Conservation (phyloP, 1,140 invertebrate species). For the Kradibia gibbosae region DNA sequence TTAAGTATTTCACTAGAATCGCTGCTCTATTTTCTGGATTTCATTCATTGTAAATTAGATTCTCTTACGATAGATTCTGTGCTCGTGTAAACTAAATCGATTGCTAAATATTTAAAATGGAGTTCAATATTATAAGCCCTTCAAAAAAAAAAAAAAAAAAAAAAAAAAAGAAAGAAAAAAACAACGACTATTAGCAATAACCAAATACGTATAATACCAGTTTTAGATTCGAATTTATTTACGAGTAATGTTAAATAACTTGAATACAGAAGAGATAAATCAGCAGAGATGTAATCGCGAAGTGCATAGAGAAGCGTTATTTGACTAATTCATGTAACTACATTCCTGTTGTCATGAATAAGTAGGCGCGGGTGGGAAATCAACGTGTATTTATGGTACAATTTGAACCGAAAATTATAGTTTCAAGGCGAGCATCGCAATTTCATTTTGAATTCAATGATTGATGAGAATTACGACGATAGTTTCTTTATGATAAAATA, state of each 20-base stretch:
- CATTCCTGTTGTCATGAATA: neutral
- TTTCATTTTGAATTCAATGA: neutral
- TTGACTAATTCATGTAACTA: conserved; percentile 9
- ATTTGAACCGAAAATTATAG: neutral
- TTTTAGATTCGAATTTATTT: neutral
- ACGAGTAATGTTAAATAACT: neutral
- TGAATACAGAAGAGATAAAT: neutral
- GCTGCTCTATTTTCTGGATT: too few relatives aligned
- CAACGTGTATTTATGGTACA: neutral
- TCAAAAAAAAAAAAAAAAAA: neutral
- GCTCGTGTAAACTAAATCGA: too few relatives aligned
- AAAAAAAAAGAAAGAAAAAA: neutral
- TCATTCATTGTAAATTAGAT: too few relatives aligned
- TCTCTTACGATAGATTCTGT: too few relatives aligned
- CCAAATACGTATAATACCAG: neutral
- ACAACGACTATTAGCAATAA: neutral
- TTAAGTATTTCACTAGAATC: too few relatives aligned
- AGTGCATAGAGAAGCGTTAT: conserved; percentile 1
- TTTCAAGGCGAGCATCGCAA: neutral
- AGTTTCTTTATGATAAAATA: neutral
- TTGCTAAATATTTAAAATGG: too few relatives aligned
- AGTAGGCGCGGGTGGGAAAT: neutral
- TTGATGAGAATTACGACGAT: neutral
- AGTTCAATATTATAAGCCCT: too few relatives aligned
- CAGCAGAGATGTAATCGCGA: neutral